phyloP scores from a whole-genome alignment of 2,888 invertebrate species.

The Dioctria rufipes region DNA sequence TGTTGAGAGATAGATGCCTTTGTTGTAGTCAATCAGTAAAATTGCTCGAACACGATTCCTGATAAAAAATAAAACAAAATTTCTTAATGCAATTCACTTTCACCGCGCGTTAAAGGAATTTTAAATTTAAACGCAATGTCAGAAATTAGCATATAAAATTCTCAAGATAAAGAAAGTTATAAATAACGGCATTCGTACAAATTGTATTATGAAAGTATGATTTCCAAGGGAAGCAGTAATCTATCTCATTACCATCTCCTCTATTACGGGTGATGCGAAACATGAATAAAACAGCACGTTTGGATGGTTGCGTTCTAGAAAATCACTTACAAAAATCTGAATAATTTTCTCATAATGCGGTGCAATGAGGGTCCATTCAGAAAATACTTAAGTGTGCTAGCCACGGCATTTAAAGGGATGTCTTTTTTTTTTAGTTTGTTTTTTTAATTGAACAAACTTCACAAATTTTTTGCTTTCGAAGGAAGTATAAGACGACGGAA shows the following conservation, averaged over 20 bases:
- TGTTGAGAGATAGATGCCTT: too few relatives aligned
- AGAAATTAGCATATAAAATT: background rate
- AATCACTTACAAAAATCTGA: conserved; percentile 27
- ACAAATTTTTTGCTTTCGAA: too few relatives aligned
- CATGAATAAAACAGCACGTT: conserved; percentile 40
- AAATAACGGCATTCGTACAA: conserved; percentile 5
- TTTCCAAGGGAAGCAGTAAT: background rate
- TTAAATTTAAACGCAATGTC: background rate
- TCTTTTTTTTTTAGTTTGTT: too few relatives aligned
- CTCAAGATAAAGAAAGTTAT: background rate
- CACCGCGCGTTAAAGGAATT: background rate
- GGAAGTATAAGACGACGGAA: too few relatives aligned
- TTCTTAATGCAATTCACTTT: too few relatives aligned
- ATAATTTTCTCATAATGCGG: conserved; percentile 45
- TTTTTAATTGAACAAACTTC: too few relatives aligned
- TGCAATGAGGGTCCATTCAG: background rate
- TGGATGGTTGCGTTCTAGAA: conserved; percentile 13
- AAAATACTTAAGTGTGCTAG: conserved; percentile 11
- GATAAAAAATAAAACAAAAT: background rate
- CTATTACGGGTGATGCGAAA: background rate
- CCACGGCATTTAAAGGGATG: conserved; percentile 4
- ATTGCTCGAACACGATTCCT: background rate
- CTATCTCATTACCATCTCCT: conserved; percentile 30
- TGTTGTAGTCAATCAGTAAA: background rate
- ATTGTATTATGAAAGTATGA: conserved; percentile 10